Evolutionary conservation across 2,113 vertebrate genomes (phyloP).

Genomic region (Cebidichthys violaceus): DNA sequence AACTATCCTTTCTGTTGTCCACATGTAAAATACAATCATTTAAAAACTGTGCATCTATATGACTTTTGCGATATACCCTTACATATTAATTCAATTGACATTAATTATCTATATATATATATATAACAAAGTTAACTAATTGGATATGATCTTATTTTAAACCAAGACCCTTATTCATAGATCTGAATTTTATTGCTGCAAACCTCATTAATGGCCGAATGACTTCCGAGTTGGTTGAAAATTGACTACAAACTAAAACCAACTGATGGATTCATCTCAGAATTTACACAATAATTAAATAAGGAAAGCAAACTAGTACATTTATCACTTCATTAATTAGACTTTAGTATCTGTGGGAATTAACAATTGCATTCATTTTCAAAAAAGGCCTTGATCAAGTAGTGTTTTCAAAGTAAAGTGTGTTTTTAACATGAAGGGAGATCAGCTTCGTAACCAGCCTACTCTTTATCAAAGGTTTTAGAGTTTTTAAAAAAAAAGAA

Average conservation of each 20-base stretch:
- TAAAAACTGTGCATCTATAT: not conserved
- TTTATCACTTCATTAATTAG: not conserved
- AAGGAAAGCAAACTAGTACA: not conserved
- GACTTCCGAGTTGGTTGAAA: not conserved
- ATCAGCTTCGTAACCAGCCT: not conserved
- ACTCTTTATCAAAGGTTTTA: not conserved
- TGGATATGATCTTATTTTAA: conserved; percentile 7
- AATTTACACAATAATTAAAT: not conserved
- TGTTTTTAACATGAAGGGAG: conserved; percentile 4
- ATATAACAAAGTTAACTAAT: conserved; percentile 4
- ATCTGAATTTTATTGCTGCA: not conserved
- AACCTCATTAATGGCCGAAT: conserved; percentile 14
- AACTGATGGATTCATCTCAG: not conserved
- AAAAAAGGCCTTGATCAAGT: not conserved
- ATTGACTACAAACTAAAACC: not conserved
- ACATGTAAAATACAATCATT: not conserved
- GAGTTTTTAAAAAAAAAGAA: not conserved
- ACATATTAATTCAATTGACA: not conserved
- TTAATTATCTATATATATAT: not conserved
- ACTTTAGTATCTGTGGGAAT: not conserved
- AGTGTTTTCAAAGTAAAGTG: not conserved
- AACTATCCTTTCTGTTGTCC: not conserved
- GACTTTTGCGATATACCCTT: not conserved
- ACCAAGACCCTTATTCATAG: not conserved
- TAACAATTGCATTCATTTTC: not conserved